Evolutionary conservation across 2,797 vertebrate species (phyloP), one percentile per base, ranked within the genome.

Genomic region (Crocodylus rhombifer): DNA sequence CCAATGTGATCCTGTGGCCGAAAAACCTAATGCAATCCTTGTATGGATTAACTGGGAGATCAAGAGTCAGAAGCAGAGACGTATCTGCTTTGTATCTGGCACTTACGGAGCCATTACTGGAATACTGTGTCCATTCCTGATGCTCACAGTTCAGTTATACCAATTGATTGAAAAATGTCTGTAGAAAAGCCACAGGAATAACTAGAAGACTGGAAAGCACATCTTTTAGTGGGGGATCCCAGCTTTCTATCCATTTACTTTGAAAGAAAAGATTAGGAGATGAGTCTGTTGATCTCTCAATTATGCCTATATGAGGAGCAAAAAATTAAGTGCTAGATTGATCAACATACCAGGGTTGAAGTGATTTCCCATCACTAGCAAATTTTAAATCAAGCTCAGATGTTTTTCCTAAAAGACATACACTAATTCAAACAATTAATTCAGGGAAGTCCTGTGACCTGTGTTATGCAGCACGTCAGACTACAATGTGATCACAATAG

Each of bases 391-490:
- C 86, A 16, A 12, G 13, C 16, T 69, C 62, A 90, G 33, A 62
- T 84, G 1, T 83, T 90, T 1, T 57, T 82, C 67, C 33, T 73
- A 10, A 85, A 74, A 91, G 75, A 90, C 15, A 7, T 80, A 12
- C 71, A 82, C 84, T 87, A 58, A 76, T 81, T 88, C 83, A 89
- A 92, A 92, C 64, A 57, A 69, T 76, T 26, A 92, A 90, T 6
- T 17, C 69, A 89, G 73, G 82, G 76, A 95, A 96, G 30, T 74
- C 17, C 64, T 87, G 76, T 78, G 74, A 64, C 12, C 80, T 92
- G 36, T 90, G 86, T 56, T 73, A 74, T 51, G 25, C 2, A 0
- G 78, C 77, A 81, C 80, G 78, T 90, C 84, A 92, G 76, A 88
- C 0, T 0, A 80, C 74, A 74, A 51, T 11, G 42, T 51, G 58